Percentiles rank a stretch among this genome's conserved stretches.
These are phyloP conservation scores for Solenopsis invicta DNA, from an alignment of 1,140 invertebrate species.

Conservation along the genomic window DNA sequence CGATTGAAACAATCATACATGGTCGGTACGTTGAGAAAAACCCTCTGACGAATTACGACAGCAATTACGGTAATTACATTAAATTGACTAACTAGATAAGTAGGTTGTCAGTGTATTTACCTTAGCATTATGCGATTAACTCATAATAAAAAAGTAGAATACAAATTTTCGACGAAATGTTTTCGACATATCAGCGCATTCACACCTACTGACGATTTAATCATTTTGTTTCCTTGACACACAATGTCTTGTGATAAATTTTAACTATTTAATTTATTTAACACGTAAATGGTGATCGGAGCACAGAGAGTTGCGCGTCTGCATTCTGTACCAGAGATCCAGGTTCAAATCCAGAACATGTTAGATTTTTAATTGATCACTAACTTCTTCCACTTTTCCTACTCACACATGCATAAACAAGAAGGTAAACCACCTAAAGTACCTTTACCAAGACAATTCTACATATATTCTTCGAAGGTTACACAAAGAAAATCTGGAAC, in stretches of 20 bases:
- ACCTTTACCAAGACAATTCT: too few species aligned
- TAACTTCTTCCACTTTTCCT: too few species aligned
- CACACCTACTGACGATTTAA: neutral
- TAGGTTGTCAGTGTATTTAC: neutral
- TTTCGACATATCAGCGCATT: neutral
- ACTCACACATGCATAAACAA: too few species aligned
- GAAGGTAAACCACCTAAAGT: too few species aligned
- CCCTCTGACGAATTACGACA: neutral
- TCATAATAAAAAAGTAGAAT: neutral
- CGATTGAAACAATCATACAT: neutral
- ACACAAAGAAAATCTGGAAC: too few species aligned
- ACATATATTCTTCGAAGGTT: too few species aligned
- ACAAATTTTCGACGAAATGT: neutral
- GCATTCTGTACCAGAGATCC: too few species aligned
- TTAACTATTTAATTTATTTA: neutral
- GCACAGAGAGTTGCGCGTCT: too few species aligned
- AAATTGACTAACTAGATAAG: conserved; percentile 32
- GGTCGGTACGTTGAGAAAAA: neutral
- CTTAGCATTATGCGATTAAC: neutral
- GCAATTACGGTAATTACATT: conserved; percentile 28
- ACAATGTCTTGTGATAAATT: neutral
- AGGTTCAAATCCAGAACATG: too few species aligned
- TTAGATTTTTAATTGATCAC: too few species aligned
- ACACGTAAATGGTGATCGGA: neutral
- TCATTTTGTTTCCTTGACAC: neutral